A percentile compares a stretch with the other conserved stretches of the same genome.
Conservation (phyloP, 2,113 vertebrate genomes). For the Pygoscelis adeliae region DNA sequence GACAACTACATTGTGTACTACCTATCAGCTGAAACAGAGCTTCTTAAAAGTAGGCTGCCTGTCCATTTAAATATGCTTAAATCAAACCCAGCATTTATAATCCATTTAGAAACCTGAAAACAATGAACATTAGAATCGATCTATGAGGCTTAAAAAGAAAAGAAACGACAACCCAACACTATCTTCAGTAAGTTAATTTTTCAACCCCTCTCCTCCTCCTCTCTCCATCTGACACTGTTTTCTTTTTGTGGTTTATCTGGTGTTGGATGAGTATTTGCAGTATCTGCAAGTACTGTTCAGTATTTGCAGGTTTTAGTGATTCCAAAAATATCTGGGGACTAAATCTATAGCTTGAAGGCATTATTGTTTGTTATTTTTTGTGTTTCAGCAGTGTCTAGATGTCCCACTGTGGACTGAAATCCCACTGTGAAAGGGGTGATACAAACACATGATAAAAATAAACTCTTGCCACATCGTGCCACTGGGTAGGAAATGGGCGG, state of each 20-base stretch:
- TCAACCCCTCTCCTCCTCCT: background rate
- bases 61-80: background rate
- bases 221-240: background rate
- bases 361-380: background rate
- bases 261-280: background rate
- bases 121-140: background rate
- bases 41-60: background rate
- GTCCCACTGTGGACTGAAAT: background rate
- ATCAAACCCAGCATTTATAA: background rate
- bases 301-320: background rate
- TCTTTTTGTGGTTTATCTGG: background rate
- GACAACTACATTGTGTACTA: background rate
- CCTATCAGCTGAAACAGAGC: background rate
- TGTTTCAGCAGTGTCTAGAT: background rate
- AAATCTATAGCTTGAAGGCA: background rate
- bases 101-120: background rate
- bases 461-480: background rate
- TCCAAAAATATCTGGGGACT: background rate
- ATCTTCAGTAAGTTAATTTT: background rate
- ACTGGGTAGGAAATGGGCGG: background rate
- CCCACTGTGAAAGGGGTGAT: background rate
- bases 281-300: too few relatives aligned
- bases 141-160: background rate
- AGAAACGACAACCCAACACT: background rate
- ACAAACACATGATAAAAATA: background rate